Evolutionary conservation across 2,888 invertebrate species (phyloP).

Genomic region (Epirrhoe alternata): DNA sequence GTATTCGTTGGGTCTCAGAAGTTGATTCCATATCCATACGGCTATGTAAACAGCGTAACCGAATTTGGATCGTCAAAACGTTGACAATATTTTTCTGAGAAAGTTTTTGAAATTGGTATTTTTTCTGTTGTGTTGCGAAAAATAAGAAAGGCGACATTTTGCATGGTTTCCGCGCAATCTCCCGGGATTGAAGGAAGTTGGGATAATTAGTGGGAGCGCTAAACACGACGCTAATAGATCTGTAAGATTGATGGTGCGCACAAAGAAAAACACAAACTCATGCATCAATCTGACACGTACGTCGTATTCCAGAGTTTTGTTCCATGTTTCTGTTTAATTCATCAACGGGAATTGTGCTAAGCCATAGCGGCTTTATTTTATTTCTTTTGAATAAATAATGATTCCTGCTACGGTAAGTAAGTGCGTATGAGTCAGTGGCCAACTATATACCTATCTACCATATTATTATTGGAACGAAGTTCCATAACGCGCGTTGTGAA

Average conservation of each 20-base stretch:
- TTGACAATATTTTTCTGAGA: neutral
- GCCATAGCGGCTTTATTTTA: neutral
- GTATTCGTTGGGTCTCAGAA: neutral
- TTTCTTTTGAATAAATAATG: neutral
- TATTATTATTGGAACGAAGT: too few species aligned
- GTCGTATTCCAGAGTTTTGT: constrained; percentile 46
- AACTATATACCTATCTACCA: too few species aligned
- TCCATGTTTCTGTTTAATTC: constrained; percentile 39
- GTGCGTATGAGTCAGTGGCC: too few species aligned
- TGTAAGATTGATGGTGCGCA: constrained; percentile 70
- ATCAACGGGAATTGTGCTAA: constrained; percentile 14
- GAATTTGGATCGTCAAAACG: neutral
- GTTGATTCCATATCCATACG: neutral
- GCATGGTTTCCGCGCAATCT: constrained; percentile 50
- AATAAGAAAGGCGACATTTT: constrained; percentile 42
- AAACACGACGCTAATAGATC: constrained; percentile 77
- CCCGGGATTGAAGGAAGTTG: constrained; percentile 59
- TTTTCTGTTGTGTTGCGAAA: constrained; percentile 4
- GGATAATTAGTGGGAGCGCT: constrained; percentile 72
- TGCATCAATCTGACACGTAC: constrained; percentile 73
- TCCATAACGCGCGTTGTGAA: too few species aligned
- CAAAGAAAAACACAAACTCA: constrained; percentile 74
- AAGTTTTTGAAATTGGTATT: neutral
- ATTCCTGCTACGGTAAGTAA: too few species aligned
- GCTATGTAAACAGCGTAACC: neutral